Conservation (phyloP, 2,797 vertebrate genomes). For the Falco berigora region DNA sequence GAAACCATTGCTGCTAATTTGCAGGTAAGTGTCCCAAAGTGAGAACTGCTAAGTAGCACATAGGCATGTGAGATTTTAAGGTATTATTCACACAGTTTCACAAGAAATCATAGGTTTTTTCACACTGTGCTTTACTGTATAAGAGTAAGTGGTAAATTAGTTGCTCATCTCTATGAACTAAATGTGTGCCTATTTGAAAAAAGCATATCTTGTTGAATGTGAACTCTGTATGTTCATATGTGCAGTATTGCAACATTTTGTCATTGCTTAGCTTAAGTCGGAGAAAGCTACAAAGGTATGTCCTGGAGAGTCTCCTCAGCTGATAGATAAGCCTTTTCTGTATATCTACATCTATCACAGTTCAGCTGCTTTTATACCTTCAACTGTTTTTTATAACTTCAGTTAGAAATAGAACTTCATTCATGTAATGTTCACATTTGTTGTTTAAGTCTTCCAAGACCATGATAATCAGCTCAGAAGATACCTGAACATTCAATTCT, state of each 20-base stretch:
- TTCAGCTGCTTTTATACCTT: not conserved
- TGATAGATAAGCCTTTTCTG: not conserved
- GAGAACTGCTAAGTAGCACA: not conserved
- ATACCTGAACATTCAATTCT: not conserved
- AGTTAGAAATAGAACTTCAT: not conserved
- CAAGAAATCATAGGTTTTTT: not conserved
- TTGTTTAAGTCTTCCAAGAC: not conserved
- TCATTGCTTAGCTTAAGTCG: not conserved
- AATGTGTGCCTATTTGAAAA: not conserved
- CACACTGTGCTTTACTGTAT: not conserved
- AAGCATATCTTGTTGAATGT: not conserved
- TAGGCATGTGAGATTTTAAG: not conserved
- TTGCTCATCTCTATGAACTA: not conserved
- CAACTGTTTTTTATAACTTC: not conserved
- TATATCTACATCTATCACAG: not conserved
- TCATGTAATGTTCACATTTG: not conserved
- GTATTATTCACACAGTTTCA: not conserved
- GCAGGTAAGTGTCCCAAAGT: not conserved
- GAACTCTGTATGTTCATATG: not conserved
- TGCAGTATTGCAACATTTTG: not conserved
- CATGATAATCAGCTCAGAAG: not conserved
- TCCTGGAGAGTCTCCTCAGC: not conserved
- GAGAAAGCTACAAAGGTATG: not conserved
- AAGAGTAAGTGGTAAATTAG: not conserved
- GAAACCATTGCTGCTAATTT: not conserved